Conservation (phyloP, 2,888 invertebrate genomes). For the Phragmatobia fuliginosa region DNA sequence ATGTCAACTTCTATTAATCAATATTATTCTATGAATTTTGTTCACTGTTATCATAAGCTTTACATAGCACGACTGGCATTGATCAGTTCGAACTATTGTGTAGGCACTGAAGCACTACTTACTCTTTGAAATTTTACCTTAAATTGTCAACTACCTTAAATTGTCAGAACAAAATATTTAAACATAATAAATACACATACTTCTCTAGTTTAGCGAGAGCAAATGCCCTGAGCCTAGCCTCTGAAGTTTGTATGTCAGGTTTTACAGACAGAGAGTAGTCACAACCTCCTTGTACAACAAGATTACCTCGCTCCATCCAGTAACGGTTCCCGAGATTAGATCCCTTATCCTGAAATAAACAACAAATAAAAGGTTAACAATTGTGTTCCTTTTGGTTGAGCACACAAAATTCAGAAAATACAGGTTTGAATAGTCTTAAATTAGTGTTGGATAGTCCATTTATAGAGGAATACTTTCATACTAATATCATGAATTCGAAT, state of each 20-base stretch:
- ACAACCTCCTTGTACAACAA: slow-evolving; percentile 90
- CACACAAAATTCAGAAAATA: too few species aligned
- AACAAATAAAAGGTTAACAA: too few species aligned
- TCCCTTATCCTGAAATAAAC: slow-evolving; percentile 88
- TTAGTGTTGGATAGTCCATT: too few species aligned
- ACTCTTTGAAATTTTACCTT: too few species aligned
- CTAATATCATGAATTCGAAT: too few species aligned
- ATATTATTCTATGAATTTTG: background rate
- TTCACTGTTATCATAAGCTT: background rate
- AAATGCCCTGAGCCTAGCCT: slow-evolving; percentile 89
- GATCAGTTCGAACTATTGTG: background rate
- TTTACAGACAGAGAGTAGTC: slow-evolving; percentile 88
- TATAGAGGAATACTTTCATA: too few species aligned
- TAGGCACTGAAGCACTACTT: too few species aligned
- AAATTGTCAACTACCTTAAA: background rate
- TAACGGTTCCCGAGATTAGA: slow-evolving; percentile 89
- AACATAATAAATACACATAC: slow-evolving; percentile 65
- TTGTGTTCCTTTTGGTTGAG: too few species aligned
- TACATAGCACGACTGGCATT: background rate
- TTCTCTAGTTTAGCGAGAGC: slow-evolving; percentile 91
- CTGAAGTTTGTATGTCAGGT: slow-evolving; percentile 86
- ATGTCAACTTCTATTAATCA: too few species aligned
- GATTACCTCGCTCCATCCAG: slow-evolving; percentile 92
- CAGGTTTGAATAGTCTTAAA: too few species aligned
- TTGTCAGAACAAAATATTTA: background rate